phyloP scores from a whole-genome alignment of 2,113 vertebrate genomes.

The Silurus meridionalis region DNA sequence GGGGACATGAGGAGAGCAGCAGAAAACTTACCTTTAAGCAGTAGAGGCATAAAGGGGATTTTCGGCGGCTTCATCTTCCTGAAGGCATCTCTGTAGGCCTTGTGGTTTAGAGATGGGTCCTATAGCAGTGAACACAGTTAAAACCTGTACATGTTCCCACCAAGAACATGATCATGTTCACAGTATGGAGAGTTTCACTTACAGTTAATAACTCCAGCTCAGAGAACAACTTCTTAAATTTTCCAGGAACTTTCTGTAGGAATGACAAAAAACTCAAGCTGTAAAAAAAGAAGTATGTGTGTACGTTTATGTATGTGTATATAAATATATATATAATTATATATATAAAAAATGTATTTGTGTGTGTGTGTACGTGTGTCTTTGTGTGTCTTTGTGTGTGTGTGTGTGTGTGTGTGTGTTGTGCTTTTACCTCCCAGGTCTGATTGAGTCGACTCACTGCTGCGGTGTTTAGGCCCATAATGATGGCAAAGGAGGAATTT shows the following conservation, averaged over 20 bases:
- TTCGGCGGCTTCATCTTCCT: conserved; percentile 98
- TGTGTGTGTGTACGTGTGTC: neutral
- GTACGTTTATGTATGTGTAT: neutral
- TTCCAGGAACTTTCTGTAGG: conserved; percentile 92
- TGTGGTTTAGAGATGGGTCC: conserved; percentile 98
- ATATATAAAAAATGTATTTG: too few species aligned
- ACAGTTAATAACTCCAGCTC: conserved; percentile 96
- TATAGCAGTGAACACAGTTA: conserved; percentile 60
- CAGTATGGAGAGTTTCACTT: conserved; percentile 44
- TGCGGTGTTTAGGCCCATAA: conserved; percentile 98
- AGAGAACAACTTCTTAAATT: conserved; percentile 98
- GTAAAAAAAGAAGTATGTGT: neutral
- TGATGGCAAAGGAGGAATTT: conserved; percentile 97
- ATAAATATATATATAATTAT: too few species aligned
- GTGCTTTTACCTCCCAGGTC: conserved; percentile 92
- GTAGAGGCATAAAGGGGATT: conserved; percentile 97
- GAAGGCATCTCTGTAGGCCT: conserved; percentile 96
- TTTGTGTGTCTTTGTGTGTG: too few species aligned
- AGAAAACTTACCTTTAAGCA: conserved; percentile 86
- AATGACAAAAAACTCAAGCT: neutral
- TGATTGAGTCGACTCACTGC: conserved; percentile 92
- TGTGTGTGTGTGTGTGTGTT: conserved; percentile 11
- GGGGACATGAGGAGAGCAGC: neutral
- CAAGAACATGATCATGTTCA: neutral
- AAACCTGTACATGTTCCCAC: neutral